A percentile compares a stretch with the other conserved stretches of the same genome.
phyloP scores from a whole-genome alignment of 2,797 vertebrate species.

The Anas bahamensis region DNA sequence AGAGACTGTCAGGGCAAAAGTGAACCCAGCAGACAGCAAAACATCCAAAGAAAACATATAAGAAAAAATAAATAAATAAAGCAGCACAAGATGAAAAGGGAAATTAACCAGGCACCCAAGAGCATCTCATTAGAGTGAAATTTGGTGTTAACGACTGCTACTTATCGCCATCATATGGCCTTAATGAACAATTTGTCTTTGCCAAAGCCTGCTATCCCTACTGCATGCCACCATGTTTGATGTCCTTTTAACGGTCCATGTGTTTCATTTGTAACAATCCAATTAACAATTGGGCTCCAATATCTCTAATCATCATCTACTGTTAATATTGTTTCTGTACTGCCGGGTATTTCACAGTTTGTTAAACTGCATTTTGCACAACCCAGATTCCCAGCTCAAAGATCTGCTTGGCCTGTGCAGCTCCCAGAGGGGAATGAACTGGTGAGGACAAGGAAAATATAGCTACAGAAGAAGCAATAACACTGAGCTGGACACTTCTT shows the following conservation, averaged over 20 bases:
- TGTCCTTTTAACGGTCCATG: constrained; percentile 65
- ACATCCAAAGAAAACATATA: neutral
- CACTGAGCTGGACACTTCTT: neutral
- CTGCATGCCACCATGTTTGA: constrained; percentile 47
- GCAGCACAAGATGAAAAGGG: neutral
- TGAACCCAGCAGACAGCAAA: neutral
- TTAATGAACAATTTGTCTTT: constrained; percentile 66
- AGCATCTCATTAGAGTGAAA: constrained; percentile 24
- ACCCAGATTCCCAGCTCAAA: constrained; percentile 30
- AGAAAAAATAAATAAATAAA: neutral
- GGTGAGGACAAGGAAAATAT: neutral
- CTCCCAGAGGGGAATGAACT: neutral
- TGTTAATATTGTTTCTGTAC: constrained; percentile 48
- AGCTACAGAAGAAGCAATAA: neutral
- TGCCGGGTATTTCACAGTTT: constrained; percentile 16
- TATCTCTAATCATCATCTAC: constrained; percentile 37
- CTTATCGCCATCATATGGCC: constrained; percentile 34
- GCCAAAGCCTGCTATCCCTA: constrained; percentile 22
- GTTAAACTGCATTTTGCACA: constrained; percentile 18
- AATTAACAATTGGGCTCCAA: constrained; percentile 43
- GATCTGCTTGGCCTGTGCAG: neutral
- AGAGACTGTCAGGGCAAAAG: neutral
- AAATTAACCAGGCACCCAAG: constrained; percentile 45
- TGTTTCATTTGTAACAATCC: constrained; percentile 58
- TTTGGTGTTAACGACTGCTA: neutral